A percentile compares a stretch with the other conserved stretches of the same genome.
These are phyloP conservation scores for Gorsachius magnificus DNA, from an alignment of 2,797 vertebrate genomes.

Conservation along the genomic window DNA sequence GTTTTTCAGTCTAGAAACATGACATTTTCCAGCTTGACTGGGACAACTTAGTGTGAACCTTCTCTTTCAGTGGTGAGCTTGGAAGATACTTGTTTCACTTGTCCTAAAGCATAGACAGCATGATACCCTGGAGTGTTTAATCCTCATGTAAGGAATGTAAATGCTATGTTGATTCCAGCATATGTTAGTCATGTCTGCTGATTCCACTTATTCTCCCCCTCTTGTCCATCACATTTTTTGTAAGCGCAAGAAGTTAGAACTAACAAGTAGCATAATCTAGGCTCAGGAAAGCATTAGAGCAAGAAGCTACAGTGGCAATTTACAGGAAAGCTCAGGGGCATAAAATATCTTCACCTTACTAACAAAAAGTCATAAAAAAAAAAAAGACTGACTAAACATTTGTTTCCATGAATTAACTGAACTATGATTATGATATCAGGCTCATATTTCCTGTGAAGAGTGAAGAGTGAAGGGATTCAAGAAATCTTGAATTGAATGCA, in stretches of 20 bases:
- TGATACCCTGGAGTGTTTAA: neutral
- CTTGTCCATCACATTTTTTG: neutral
- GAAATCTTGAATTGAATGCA: neutral
- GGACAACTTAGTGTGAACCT: neutral
- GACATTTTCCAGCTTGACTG: neutral
- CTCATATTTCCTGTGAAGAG: neutral
- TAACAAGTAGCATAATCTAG: neutral
- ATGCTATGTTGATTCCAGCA: neutral
- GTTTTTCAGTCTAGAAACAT: neutral
- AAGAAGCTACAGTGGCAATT: neutral
- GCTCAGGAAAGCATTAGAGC: neutral
- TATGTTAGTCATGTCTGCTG: neutral
- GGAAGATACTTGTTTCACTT: neutral
- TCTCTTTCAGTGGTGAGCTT: neutral
- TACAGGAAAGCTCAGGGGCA: neutral
- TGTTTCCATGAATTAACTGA: neutral
- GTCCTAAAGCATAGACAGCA: neutral
- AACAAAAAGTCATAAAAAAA: neutral
- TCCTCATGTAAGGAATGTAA: neutral
- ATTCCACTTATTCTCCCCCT: neutral
- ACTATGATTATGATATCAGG: neutral
- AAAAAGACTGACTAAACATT: neutral
- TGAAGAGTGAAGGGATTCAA: neutral
- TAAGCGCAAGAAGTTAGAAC: neutral
- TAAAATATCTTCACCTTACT: neutral